Conservation (phyloP, 2,888 invertebrate genomes). For the Cepaea hortensis region DNA sequence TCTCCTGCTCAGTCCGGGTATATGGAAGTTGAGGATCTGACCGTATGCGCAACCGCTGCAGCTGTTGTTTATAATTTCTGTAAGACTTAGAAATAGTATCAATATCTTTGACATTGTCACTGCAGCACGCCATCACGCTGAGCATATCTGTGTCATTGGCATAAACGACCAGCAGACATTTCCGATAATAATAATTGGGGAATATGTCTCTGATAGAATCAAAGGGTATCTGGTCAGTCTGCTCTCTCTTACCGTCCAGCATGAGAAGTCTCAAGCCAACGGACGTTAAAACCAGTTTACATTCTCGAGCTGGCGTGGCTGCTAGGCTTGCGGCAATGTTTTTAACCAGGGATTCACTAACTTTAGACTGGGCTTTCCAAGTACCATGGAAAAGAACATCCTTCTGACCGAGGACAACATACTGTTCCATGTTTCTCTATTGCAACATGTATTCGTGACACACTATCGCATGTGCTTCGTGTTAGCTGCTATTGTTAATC, state of each 20-base stretch:
- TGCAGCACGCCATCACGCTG: conserved; percentile 36
- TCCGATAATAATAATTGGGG: conserved; percentile 44
- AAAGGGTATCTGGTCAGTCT: conserved; percentile 47
- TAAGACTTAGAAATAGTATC: neutral
- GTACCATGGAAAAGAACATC: conserved; percentile 23
- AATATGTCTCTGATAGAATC: conserved; percentile 45
- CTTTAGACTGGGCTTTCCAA: conserved; percentile 3
- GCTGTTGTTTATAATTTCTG: neutral
- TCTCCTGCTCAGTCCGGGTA: neutral
- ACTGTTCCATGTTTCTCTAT: neutral
- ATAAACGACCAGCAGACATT: conserved; percentile 50
- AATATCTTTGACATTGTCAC: neutral
- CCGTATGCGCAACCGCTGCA: neutral
- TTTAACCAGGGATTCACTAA: conserved; percentile 17
- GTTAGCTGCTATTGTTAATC: neutral
- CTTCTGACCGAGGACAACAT: neutral
- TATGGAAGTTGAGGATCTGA: neutral
- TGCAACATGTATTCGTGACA: neutral
- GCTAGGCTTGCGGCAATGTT: neutral
- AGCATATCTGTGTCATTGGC: conserved; percentile 32
- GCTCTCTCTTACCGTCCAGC: conserved; percentile 38
- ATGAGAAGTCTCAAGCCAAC: conserved; percentile 45
- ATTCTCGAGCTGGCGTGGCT: neutral
- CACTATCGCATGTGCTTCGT: no score
- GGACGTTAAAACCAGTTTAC: conserved; percentile 38